Conservation (phyloP, 2,113 vertebrate genomes). For the Sylvilagus bachmani region DNA sequence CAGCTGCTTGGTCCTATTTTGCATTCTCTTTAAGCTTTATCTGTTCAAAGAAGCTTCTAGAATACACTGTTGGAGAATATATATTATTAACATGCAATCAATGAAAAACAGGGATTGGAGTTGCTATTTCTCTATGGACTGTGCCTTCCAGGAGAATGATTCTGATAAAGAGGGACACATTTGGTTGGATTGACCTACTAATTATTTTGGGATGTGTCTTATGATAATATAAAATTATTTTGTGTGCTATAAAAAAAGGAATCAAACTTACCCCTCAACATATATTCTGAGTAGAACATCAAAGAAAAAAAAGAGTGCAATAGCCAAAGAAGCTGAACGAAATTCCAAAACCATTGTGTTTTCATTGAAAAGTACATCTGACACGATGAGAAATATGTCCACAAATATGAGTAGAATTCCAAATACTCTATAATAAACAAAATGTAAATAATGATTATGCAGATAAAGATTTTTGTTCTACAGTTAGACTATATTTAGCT, state of each 20-base stretch:
- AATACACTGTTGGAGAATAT: not conserved
- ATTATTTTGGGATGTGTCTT: conserved; percentile 28
- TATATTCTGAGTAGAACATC: conserved; percentile 94
- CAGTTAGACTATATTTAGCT: not conserved
- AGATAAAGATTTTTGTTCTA: not conserved
- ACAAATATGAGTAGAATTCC: conserved; percentile 93
- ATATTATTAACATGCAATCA: not conserved
- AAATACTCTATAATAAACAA: conserved; percentile 90
- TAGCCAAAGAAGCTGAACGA: conserved; percentile 90
- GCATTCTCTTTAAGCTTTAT: not conserved
- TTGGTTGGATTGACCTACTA: not conserved
- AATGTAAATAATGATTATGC: not conserved
- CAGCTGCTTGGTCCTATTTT: not conserved
- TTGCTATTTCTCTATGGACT: not conserved
- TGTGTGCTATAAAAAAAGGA: not conserved
- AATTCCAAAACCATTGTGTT: conserved; percentile 80
- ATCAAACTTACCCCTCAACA: conserved; percentile 93
- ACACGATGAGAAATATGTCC: conserved; percentile 91
- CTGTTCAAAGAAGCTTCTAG: not conserved
- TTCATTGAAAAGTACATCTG: conserved; percentile 86
- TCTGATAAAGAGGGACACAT: conserved; percentile 28
- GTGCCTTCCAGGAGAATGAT: not conserved
- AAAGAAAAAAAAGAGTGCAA: conserved; percentile 94
- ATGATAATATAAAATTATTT: conserved; percentile 6
- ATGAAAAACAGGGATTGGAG: not conserved